Conservation (phyloP, 2,797 vertebrate species). For the Helostoma temminkii region DNA sequence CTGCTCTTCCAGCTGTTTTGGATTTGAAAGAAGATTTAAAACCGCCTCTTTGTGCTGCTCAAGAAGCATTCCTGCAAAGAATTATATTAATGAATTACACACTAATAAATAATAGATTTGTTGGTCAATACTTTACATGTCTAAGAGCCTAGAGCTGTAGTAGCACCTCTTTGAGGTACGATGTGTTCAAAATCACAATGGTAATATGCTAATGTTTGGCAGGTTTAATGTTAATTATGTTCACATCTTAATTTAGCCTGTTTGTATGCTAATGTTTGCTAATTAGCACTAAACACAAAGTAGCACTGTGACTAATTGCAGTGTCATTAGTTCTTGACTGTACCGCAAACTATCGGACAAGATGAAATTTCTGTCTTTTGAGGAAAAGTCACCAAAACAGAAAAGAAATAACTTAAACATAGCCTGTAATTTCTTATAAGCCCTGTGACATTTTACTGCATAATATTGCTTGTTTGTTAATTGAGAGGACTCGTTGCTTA, state of each 20-base stretch:
- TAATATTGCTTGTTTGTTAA: neutral
- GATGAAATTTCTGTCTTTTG: too few species aligned
- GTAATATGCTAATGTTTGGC: neutral
- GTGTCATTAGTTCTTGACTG: neutral
- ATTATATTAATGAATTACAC: neutral
- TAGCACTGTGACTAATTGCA: too few species aligned
- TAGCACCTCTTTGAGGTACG: neutral
- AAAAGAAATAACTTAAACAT: too few species aligned
- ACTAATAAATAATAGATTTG: conserved; percentile 1
- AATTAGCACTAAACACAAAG: too few species aligned
- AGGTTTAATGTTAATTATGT: neutral
- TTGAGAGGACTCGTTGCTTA: conserved; percentile 26
- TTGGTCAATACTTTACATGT: neutral
- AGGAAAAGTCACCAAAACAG: too few species aligned
- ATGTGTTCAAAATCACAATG: neutral
- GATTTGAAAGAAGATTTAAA: conserved; percentile 81
- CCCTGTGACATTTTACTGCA: neutral
- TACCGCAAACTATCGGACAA: too few species aligned
- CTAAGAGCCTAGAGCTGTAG: neutral
- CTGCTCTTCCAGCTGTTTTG: conserved; percentile 79
- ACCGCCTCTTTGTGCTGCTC: conserved; percentile 84
- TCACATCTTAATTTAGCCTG: neutral
- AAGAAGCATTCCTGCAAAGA: conserved; percentile 84
- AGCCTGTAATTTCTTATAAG: too few species aligned
- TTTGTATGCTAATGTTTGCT: neutral